These are phyloP conservation scores for Argya squamiceps DNA, from an alignment of 2,797 vertebrate genomes.

Conservation along the genomic window DNA sequence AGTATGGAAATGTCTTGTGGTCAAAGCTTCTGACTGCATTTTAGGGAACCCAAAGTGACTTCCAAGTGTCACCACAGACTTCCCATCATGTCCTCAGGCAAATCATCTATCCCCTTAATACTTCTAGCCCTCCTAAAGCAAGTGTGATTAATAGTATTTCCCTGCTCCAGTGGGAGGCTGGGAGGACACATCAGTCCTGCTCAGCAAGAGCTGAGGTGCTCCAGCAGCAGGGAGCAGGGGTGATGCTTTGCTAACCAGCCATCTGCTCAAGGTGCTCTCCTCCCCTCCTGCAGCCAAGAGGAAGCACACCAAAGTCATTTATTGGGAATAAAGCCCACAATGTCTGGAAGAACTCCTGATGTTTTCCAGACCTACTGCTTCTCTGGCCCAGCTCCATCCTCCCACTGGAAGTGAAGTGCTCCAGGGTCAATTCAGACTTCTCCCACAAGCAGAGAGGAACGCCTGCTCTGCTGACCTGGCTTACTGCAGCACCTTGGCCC, in stretches of 20 bases:
- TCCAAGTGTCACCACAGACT: background rate
- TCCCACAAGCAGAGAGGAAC: background rate
- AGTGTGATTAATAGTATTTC: background rate
- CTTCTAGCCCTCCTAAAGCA: background rate
- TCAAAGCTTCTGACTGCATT: background rate
- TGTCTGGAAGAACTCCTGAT: background rate
- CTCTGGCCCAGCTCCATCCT: background rate
- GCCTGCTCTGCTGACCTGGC: fast-evolving
- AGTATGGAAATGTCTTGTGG: background rate
- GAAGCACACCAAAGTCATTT: background rate
- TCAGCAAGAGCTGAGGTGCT: background rate
- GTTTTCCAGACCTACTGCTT: background rate
- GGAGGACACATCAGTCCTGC: background rate
- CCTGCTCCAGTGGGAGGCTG: background rate
- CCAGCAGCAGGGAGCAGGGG: background rate
- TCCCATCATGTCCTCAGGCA: background rate
- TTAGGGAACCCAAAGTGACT: background rate
- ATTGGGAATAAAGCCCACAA: background rate
- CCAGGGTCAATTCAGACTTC: background rate
- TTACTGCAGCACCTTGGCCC: background rate
- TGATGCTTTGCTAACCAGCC: background rate
- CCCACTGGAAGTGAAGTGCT: background rate
- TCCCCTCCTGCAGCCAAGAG: background rate
- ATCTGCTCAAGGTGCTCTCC: background rate
- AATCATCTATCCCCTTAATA: background rate